Evolutionary conservation across 1,140 invertebrate genomes (phyloP).

Genomic region (Drosophila insularis): DNA sequence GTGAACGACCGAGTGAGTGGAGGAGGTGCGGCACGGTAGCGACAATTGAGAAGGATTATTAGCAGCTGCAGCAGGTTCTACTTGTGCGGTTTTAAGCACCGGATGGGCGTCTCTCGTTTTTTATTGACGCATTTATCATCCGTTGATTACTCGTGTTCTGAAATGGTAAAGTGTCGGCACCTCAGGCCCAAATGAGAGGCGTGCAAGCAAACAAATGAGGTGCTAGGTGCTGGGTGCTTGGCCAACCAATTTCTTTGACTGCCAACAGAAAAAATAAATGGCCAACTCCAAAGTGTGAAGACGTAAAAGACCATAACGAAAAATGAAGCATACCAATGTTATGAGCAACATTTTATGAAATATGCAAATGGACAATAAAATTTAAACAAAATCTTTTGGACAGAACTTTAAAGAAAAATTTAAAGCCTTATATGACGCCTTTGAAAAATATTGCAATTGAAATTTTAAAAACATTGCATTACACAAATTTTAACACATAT

Average conservation of each 20-base stretch:
- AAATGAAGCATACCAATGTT: background rate
- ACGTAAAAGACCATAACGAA: background rate
- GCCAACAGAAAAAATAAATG: conserved; percentile 46
- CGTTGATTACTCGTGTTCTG: conserved; percentile 58
- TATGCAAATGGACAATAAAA: background rate
- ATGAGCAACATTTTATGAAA: background rate
- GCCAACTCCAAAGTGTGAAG: conserved; percentile 12
- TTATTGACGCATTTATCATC: conserved; percentile 73
- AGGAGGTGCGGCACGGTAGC: background rate
- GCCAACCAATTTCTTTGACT: conserved; percentile 49
- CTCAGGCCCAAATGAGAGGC: background rate
- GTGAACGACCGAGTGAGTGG: background rate
- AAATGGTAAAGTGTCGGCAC: conserved; percentile 30
- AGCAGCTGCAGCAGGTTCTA: conserved; percentile 1
- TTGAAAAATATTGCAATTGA: too few relatives aligned
- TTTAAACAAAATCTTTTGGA: background rate
- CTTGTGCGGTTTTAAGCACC: conserved; percentile 70
- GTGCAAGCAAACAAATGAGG: conserved; percentile 51
- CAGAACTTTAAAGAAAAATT: too few relatives aligned
- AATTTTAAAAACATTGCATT: too few relatives aligned
- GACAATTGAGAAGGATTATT: background rate
- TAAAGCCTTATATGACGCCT: too few relatives aligned
- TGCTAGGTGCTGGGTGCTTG: conserved; percentile 60
- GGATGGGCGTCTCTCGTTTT: conserved; percentile 46
- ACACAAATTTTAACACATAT: too few relatives aligned